Evolutionary conservation across 2,797 vertebrate species (phyloP).

Genomic region (Eurystomus glaucurus): DNA sequence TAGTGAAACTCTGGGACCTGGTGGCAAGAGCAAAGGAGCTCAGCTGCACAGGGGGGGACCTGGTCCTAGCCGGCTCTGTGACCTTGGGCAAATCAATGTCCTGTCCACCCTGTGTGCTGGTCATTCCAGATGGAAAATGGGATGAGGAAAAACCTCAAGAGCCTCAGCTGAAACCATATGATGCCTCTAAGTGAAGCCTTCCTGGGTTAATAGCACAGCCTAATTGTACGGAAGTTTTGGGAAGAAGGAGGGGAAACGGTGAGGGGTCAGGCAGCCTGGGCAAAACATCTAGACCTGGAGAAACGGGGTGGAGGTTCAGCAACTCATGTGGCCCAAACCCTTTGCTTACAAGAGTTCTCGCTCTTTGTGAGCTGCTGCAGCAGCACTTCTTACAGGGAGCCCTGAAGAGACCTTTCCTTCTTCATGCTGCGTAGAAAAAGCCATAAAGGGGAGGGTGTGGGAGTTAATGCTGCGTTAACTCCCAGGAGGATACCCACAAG

Average conservation of each 20-base stretch:
- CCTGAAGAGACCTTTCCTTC: neutral
- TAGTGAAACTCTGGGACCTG: neutral
- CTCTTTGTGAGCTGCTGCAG: neutral
- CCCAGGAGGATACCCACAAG: neutral
- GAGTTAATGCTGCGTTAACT: neutral
- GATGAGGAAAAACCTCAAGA: neutral
- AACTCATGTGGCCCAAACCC: fast-evolving
- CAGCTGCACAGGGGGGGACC: neutral
- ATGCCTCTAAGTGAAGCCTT: neutral
- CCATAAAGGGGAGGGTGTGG: neutral
- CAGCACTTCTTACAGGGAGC: neutral
- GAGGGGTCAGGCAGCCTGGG: neutral
- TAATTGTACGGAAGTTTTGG: neutral
- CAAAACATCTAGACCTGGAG: neutral
- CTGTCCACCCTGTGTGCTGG: neutral
- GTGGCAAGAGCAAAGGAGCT: neutral
- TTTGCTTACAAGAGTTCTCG: neutral
- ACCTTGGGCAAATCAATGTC: neutral
- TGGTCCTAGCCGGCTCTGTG: neutral
- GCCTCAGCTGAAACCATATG: neutral
- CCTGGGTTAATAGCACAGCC: neutral
- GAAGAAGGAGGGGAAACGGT: neutral
- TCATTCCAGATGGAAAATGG: neutral
- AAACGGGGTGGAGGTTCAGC: neutral
- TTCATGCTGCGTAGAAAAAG: neutral